Conservation (phyloP, 2,888 invertebrate genomes). For the Lagria hirta region DNA sequence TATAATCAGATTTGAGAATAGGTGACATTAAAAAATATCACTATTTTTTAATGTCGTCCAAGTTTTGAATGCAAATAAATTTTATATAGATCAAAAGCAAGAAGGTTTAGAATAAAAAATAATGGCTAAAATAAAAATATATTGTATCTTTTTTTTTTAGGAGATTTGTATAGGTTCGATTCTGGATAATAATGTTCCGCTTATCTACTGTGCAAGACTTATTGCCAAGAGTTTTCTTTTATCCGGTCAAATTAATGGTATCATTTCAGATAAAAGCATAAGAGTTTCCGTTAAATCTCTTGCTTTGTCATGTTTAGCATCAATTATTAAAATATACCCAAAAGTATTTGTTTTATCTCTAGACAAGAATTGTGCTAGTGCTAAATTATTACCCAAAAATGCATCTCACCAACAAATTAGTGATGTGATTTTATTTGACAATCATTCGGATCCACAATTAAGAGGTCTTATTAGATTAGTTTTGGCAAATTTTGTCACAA, state of each 20-base stretch:
- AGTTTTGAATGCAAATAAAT: too few relatives aligned
- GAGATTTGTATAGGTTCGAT: slow-evolving; percentile 68
- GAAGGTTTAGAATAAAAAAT: too few relatives aligned
- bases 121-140: too few relatives aligned
- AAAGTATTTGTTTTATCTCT: slow-evolving; percentile 67
- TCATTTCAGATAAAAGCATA: slow-evolving; percentile 73
- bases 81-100: too few relatives aligned
- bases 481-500: slow-evolving; percentile 67
- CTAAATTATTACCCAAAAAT: slow-evolving; percentile 28
- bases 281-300: slow-evolving; percentile 90
- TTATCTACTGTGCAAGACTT: slow-evolving; percentile 73
- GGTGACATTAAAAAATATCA: too few relatives aligned
- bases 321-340: slow-evolving; percentile 74
- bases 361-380: slow-evolving; percentile 58
- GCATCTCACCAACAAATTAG: slow-evolving; percentile 61
- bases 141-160: slow-evolving; percentile 45
- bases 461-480: slow-evolving; percentile 71
- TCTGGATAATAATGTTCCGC: slow-evolving; percentile 64
- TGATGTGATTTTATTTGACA: slow-evolving; percentile 70
- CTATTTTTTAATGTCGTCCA: too few relatives aligned
- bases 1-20: too few relatives aligned
- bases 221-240: slow-evolving; percentile 74
- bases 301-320: slow-evolving; percentile 77
- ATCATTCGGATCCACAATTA: slow-evolving; percentile 80
- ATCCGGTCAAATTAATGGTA: slow-evolving; percentile 58